These are phyloP conservation scores for Acanthosoma haemorrhoidale DNA, from an alignment of 2,888 invertebrate species.

Conservation along the genomic window DNA sequence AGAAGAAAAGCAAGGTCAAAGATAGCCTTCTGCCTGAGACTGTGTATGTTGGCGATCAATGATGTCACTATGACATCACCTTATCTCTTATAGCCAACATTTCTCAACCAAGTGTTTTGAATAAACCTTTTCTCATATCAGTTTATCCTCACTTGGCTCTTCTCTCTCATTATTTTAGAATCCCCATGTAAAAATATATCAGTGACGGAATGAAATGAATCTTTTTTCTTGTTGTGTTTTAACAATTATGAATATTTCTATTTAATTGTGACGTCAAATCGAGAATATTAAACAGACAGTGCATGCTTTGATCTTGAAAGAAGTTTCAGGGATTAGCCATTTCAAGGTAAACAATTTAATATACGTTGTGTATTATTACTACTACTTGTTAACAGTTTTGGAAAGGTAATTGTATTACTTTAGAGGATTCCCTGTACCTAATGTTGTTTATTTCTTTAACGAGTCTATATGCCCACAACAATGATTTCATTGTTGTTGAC, in stretches of 20 bases:
- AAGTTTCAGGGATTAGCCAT: slow-evolving; percentile 22
- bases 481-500: no score
- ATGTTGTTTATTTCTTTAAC: no score
- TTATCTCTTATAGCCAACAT: slow-evolving; percentile 37
- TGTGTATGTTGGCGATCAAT: slow-evolving; percentile 38
- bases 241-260: not conserved
- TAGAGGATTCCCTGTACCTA: no score
- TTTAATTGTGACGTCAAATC: slow-evolving; percentile 25
- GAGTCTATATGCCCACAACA: no score
- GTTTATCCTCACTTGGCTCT: not conserved
- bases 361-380: not conserved
- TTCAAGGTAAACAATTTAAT: slow-evolving; percentile 19
- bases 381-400: not conserved
- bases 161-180: not conserved
- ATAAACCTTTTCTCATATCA: slow-evolving; percentile 3
- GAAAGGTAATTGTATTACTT: no score
- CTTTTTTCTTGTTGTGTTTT: not conserved
- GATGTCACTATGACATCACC: slow-evolving; percentile 41
- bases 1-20: slow-evolving; percentile 38
- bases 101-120: slow-evolving; percentile 25
- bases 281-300: slow-evolving; percentile 26
- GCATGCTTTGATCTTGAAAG: slow-evolving; percentile 22
- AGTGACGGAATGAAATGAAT: slow-evolving; percentile 10
- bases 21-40: slow-evolving; percentile 37
- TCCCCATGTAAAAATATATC: not conserved